These are phyloP conservation scores for Oithona nana DNA, from an alignment of 2,888 invertebrate species.

Conservation along the genomic window DNA sequence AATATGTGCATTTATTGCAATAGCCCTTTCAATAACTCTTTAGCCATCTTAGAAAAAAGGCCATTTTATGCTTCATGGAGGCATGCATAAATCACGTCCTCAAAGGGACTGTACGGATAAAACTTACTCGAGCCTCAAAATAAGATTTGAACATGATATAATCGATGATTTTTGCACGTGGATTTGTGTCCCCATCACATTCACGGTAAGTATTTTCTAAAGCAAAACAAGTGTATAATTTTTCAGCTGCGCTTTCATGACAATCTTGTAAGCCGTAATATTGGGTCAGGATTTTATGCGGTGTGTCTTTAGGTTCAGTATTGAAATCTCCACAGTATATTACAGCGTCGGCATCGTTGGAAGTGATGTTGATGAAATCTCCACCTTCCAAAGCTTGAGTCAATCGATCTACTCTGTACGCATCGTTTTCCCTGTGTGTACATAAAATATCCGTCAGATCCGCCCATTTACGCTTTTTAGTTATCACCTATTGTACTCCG, in stretches of 20 bases:
- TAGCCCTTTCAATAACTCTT: no score
- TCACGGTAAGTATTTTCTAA: background rate
- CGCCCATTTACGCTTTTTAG: no score
- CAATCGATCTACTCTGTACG: conserved; percentile 72
- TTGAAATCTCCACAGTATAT: conserved; percentile 88
- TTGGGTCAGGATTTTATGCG: background rate
- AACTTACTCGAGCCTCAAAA: background rate
- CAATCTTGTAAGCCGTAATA: background rate
- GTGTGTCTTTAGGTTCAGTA: conserved; percentile 60
- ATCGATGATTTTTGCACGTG: background rate
- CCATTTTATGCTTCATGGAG: no score
- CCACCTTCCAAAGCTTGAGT: conserved; percentile 84
- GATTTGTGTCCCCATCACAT: background rate
- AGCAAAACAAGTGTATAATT: background rate
- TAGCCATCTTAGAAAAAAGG: no score
- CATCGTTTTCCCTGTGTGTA: conserved; percentile 43
- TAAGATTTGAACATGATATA: background rate
- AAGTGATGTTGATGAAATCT: conserved; percentile 74
- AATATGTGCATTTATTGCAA: no score
- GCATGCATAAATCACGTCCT: no score
- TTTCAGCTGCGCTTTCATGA: background rate
- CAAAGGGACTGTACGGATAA: background rate
- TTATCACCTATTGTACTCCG: background rate
- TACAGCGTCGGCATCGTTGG: conserved; percentile 52
- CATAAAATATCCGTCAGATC: no score